phyloP scores from a whole-genome alignment of 1,140 invertebrate species.

The Drosophila asahinai region DNA sequence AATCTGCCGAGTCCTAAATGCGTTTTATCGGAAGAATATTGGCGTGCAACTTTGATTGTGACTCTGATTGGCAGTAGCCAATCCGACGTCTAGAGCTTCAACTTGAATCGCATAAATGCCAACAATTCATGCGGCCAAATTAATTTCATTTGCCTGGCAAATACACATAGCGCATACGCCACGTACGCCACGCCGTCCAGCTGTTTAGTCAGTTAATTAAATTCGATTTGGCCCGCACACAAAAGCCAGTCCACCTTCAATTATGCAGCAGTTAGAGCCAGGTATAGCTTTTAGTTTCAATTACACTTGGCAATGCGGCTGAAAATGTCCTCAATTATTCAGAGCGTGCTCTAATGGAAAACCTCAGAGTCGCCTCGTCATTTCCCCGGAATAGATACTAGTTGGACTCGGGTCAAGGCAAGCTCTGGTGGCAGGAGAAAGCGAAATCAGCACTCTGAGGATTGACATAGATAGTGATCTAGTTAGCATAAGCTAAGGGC shows the following conservation, averaged over 20 bases:
- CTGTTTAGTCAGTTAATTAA: conserved; percentile 68
- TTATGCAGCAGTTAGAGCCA: conserved; percentile 30
- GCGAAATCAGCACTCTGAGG: not conserved
- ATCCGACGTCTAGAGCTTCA: not conserved
- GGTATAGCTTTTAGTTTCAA: conserved; percentile 47
- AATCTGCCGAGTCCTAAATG: conserved; percentile 42
- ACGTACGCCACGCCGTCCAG: conserved; percentile 5
- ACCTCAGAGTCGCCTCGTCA: conserved; percentile 3
- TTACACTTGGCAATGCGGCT: conserved; percentile 33
- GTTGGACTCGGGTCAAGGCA: conserved; percentile 2
- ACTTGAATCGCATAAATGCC: conserved; percentile 9
- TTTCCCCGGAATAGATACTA: conserved; percentile 32
- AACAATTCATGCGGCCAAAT: conserved; percentile 25
- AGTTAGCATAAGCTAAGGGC: not conserved
- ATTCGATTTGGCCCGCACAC: conserved; percentile 45
- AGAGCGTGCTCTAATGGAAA: conserved; percentile 29
- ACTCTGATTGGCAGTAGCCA: conserved; percentile 45
- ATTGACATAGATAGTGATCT: conserved; percentile 17
- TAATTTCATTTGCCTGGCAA: conserved; percentile 52
- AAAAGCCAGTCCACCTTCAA: conserved; percentile 36
- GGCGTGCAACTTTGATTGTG: conserved; percentile 30
- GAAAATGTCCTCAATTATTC: conserved; percentile 52
- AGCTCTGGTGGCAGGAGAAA: not conserved
- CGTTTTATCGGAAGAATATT: conserved; percentile 48
- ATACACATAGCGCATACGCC: conserved; percentile 36